Base-by-base conservation (phyloP, 1,140 invertebrate species). In the Drosophila kepulauana region DNA sequence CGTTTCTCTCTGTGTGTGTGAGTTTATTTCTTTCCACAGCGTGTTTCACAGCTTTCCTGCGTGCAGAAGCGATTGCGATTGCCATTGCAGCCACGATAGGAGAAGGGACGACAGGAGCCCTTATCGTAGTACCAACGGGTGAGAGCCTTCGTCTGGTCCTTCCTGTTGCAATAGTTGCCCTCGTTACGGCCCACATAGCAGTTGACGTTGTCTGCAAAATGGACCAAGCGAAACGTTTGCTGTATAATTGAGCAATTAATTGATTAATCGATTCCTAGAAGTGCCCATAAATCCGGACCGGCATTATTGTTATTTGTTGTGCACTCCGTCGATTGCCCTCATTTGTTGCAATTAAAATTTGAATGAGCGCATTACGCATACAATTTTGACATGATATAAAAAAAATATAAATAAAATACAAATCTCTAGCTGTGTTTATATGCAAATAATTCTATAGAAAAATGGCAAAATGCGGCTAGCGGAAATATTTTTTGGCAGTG, bases 51-150 rank as follows among this genome's bases (percentile, higher is more conserved):
- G 66, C 78, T 77, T 0, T 92, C 91, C 72, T 84, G 78, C 13
- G 84, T 73, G 75, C 91, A 92, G 61, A 92, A 92, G 1, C 91
- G 91, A 58, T 92, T 92, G 7, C 91, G 79, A 66, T 92, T 92
- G n/a, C 91, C 91, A 48, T 91, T 89, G 78, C 91, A 92, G 8
- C 91, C 91, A 10, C 79, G 82, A 71, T 92, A 92, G 63, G 7
- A 72, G 48, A 92, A 91, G 54, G 80, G 82, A 3, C 70, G 76
- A 58, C 91, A 92, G 25, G 49, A 13, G 7, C 91, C 91, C 20
- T 92, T 92, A 66, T 91, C 87, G 41, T 79, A 81, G n/a, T 86
- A 92, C 87, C 87, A 92, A 8, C 91, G 81, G 11, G 91, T 91
- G 11, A 81, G 75, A 5, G 78, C 66, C 57, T 74, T 82, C 1